phyloP scores from a whole-genome alignment of 1,140 invertebrate species.

The Rhagoletis pomonella region DNA sequence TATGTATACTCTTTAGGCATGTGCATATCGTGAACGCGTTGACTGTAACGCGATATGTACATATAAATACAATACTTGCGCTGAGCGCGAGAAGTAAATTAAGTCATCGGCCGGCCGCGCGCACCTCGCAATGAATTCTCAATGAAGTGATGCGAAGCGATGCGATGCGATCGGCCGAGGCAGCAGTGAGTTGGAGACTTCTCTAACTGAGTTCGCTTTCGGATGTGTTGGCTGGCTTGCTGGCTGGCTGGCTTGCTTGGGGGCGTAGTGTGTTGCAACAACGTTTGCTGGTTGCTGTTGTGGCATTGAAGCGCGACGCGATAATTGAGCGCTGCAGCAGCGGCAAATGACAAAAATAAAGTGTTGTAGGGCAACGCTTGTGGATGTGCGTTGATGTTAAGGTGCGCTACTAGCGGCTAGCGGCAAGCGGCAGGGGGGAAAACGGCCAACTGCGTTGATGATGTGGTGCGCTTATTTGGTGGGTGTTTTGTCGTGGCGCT shows the following conservation, averaged over 20 bases:
- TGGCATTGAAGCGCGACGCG: conserved; percentile 37
- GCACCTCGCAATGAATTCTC: background rate
- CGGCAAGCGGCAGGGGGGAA: background rate
- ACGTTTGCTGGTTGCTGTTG: background rate
- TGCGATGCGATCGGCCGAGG: background rate
- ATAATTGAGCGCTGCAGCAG: conserved; percentile 47
- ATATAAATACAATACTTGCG: background rate
- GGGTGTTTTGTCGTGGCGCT: conserved; percentile 15
- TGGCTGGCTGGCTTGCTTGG: background rate
- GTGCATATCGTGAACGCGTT: background rate
- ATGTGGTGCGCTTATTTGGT: conserved; percentile 32
- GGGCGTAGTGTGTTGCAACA: conserved; percentile 46
- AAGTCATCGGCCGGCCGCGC: conserved; percentile 22
- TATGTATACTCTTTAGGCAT: too few species aligned
- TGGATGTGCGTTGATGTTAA: background rate
- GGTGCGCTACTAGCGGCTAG: background rate
- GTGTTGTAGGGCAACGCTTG: background rate
- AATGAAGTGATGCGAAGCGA: background rate
- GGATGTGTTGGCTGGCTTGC: background rate
- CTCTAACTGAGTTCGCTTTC: background rate
- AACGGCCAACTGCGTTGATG: background rate
- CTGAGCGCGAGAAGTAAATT: conserved; percentile 16
- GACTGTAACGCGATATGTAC: conserved; percentile 11
- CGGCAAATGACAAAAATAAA: conserved; percentile 15
- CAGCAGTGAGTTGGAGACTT: background rate